Conservation (phyloP, 2,797 vertebrate genomes). For the Danio kyathit region DNA sequence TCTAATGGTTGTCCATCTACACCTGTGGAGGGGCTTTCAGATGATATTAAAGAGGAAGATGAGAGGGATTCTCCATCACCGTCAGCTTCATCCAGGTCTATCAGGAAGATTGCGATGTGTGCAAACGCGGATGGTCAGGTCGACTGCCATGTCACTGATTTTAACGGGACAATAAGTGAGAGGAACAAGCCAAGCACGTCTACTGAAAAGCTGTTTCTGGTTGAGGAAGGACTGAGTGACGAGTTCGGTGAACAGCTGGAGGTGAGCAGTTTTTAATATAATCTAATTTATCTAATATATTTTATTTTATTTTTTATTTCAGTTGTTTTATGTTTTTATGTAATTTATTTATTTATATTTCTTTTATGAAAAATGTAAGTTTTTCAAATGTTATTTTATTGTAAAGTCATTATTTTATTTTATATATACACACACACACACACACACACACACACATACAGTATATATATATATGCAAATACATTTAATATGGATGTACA, state of each 20-base stretch:
- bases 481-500: too few species aligned
- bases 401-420: too few species aligned
- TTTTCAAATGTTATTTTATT: too few species aligned
- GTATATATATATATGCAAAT: too few species aligned
- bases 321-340: too few species aligned
- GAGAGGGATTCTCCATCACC: constrained; percentile 46
- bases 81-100: constrained; percentile 54
- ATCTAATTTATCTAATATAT: too few species aligned
- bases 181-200: not conserved
- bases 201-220: constrained; percentile 17
- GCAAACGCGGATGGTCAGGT: constrained; percentile 18
- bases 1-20: constrained; percentile 19
- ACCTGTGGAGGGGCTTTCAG: constrained; percentile 30
- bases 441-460: too few species aligned
- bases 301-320: too few species aligned
- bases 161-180: not conserved
- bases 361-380: too few species aligned
- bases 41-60: constrained; percentile 48
- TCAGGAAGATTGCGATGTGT: constrained; percentile 67
- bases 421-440: too few species aligned
- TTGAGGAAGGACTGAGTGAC: constrained; percentile 31
- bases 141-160: constrained; percentile 13
- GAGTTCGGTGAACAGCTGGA: constrained; percentile 21
- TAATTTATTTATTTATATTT: too few species aligned
- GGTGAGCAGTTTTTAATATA: not conserved